These are phyloP conservation scores for Ophioninae sp. DNA, from an alignment of 2,888 invertebrate species.

Conservation along the genomic window DNA sequence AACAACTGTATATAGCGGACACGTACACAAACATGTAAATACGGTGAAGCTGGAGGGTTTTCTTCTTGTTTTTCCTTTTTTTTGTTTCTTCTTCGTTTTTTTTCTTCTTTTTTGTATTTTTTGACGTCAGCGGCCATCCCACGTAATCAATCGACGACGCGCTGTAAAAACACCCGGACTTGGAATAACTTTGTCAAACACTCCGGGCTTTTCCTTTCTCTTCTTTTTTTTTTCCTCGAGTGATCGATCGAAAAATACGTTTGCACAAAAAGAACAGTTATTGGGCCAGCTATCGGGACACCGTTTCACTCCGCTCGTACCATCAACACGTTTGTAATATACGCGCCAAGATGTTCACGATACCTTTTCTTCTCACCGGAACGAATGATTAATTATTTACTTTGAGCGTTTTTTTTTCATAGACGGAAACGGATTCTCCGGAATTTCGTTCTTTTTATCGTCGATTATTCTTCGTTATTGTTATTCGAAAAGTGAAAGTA, in stretches of 20 bases:
- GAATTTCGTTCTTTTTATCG: too few relatives aligned
- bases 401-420: too few relatives aligned
- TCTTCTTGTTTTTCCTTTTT: slow-evolving; percentile 6
- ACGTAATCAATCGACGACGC: slow-evolving; percentile 60
- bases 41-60: slow-evolving; percentile 62
- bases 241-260: slow-evolving; percentile 16
- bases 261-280: slow-evolving; percentile 3
- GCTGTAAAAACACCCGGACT: slow-evolving; percentile 60
- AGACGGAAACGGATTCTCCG: too few relatives aligned
- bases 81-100: slow-evolving; percentile 35
- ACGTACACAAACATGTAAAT: slow-evolving; percentile 64
- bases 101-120: slow-evolving; percentile 50
- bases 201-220: slow-evolving; percentile 13
- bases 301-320: not conserved
- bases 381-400: not conserved
- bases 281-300: not conserved
- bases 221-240: slow-evolving; percentile 5
- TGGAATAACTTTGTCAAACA: slow-evolving; percentile 38
- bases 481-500: too few relatives aligned
- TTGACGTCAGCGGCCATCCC: slow-evolving; percentile 64
- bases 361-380: not conserved
- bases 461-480: too few relatives aligned
- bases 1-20: slow-evolving; percentile 60
- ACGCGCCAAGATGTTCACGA: not conserved
- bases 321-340: not conserved